phyloP scores from a whole-genome alignment of 53 echinoderm and acorn worm genomes.

The Henricia sp. region DNA sequence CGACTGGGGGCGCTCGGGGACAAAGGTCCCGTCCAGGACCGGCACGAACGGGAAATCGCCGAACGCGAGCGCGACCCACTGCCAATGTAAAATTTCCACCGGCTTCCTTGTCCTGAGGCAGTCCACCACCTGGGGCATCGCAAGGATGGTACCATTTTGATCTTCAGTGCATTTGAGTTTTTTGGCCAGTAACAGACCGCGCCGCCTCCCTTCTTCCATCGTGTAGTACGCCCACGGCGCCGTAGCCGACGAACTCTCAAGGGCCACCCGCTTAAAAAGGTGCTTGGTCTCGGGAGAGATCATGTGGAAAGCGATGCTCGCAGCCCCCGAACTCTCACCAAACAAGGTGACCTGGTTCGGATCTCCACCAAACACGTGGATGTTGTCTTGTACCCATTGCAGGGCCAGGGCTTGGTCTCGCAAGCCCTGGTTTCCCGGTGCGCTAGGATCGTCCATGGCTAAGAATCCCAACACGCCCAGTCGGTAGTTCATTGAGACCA shows the following conservation, averaged over 20 bases:
- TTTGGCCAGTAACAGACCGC: conserved; percentile 42
- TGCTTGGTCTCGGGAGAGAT: conserved; percentile 52
- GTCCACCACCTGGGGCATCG: conserved; percentile 58
- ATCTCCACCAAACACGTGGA: conserved; percentile 59
- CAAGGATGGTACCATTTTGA: conserved; percentile 40
- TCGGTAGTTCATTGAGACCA: conserved; percentile 90
- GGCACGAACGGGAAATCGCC: conserved; percentile 61
- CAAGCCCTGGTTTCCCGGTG: conserved; percentile 69
- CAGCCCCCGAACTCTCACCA: conserved; percentile 66
- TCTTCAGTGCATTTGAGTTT: conserved; percentile 43
- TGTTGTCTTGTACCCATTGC: conserved; percentile 68
- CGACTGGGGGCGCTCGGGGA: conserved; percentile 58
- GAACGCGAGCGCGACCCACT: conserved; percentile 42
- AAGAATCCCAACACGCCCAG: conserved; percentile 83
- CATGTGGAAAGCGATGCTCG: conserved; percentile 61
- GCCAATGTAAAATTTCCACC: conserved; percentile 23
- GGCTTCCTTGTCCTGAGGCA: conserved; percentile 25
- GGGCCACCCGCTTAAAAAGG: conserved; percentile 49
- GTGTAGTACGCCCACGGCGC: conserved; percentile 67
- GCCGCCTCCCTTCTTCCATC: conserved; percentile 23
- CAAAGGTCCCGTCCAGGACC: conserved; percentile 65
- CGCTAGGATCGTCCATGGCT: conserved; percentile 69
- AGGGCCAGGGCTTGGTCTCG: conserved; percentile 58
- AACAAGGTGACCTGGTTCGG: conserved; percentile 63
- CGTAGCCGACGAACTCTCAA: conserved; percentile 52